Evolutionary conservation across 1,140 invertebrate genomes (phyloP).

Genomic region (Gerris buenoi): DNA sequence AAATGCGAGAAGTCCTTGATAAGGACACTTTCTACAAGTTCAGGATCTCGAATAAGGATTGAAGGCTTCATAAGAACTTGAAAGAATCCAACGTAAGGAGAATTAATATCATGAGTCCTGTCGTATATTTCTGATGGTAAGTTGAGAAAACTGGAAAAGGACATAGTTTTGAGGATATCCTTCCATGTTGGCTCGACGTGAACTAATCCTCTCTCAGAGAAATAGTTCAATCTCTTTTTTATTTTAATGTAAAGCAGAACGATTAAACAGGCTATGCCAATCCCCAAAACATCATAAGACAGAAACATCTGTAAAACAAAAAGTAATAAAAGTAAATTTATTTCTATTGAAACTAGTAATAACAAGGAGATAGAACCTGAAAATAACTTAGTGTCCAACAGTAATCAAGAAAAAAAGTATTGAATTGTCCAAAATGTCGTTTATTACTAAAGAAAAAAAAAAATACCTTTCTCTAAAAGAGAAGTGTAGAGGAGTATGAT

Average conservation of each 20-base stretch:
- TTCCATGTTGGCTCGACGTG: background rate
- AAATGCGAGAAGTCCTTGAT: conserved; percentile 29
- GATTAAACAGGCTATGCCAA: background rate
- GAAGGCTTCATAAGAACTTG: conserved; percentile 5
- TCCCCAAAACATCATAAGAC: background rate
- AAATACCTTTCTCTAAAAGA: no score
- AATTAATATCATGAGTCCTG: background rate
- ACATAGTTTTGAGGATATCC: background rate
- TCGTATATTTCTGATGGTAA: background rate
- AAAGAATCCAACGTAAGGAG: background rate
- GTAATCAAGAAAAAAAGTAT: no score
- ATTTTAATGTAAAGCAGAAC: background rate
- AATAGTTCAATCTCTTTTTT: background rate
- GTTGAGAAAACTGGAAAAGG: background rate
- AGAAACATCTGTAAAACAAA: no score
- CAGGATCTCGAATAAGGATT: conserved; percentile 28
- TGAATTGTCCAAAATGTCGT: no score
- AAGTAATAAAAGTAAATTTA: no score
- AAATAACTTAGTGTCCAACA: no score
- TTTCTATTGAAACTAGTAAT: no score
- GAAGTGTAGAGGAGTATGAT: no score
- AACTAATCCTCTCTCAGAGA: background rate
- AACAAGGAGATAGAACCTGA: no score
- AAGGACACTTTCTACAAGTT: conserved; percentile 24
- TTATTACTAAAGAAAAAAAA: no score